phyloP scores from a whole-genome alignment of 2,888 invertebrate species.

The Lepidocyrtoides sp. region DNA sequence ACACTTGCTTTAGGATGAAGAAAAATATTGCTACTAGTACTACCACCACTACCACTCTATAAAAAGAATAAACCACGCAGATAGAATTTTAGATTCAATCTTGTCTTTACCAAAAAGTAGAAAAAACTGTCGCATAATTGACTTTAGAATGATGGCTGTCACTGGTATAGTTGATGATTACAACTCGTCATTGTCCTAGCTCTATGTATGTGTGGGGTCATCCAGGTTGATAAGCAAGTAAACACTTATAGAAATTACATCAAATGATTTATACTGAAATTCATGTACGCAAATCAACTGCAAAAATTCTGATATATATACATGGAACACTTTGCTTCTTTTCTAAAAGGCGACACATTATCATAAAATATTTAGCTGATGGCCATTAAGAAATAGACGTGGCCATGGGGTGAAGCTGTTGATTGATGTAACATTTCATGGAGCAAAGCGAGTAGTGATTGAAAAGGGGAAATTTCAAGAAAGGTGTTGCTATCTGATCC shows the following conservation, averaged over 20 bases:
- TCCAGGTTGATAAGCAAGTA: too few species aligned
- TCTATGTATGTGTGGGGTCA: too few species aligned
- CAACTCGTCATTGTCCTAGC: too few species aligned
- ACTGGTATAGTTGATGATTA: too few species aligned
- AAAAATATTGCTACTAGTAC: background rate
- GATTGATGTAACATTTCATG: constrained; percentile 43
- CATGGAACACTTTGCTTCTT: background rate
- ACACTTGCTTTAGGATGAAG: constrained; percentile 32
- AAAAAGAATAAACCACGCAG: background rate
- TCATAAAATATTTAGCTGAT: constrained; percentile 39
- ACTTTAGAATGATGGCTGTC: too few species aligned
- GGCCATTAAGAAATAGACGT: background rate
- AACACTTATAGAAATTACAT: too few species aligned
- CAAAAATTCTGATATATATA: too few species aligned
- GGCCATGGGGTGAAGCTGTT: constrained; percentile 35
- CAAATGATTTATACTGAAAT: too few species aligned
- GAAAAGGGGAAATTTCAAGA: constrained; percentile 17
- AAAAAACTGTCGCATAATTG: too few species aligned
- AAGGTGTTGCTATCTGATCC: constrained; percentile 48
- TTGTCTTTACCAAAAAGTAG: too few species aligned
- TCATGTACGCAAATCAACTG: too few species aligned
- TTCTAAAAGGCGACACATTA: background rate
- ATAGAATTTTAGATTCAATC: too few species aligned
- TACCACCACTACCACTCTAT: background rate
- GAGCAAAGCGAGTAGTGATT: constrained; percentile 40